phyloP scores from a whole-genome alignment of 1,140 invertebrate species.

The Drosophila sp. region DNA sequence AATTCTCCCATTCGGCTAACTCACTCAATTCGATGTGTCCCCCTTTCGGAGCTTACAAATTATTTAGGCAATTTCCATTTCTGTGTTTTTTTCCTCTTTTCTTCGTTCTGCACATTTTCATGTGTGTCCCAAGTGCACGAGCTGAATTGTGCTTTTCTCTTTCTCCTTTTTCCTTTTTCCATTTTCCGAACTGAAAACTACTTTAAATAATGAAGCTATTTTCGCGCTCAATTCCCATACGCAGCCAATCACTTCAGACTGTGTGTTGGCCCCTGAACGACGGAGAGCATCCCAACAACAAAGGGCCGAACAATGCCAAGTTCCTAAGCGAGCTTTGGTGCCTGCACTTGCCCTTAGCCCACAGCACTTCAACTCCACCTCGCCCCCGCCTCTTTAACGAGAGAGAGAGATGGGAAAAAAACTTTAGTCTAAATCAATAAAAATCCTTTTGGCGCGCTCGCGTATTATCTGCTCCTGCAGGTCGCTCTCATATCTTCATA shows the following conservation, averaged over 20 bases:
- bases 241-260: slow-evolving; percentile 72
- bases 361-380: neutral
- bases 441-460: slow-evolving; percentile 54
- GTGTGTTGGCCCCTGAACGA: slow-evolving; percentile 7
- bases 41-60: slow-evolving; percentile 67
- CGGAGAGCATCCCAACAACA: slow-evolving; percentile 33
- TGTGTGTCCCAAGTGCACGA: slow-evolving; percentile 41
- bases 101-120: neutral
- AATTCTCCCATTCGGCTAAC: slow-evolving; percentile 32
- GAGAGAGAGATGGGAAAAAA: slow-evolving; percentile 14
- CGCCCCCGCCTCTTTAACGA: neutral
- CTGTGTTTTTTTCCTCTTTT: slow-evolving; percentile 27
- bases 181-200: slow-evolving; percentile 50
- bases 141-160: slow-evolving; percentile 59
- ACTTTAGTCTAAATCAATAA: slow-evolving; percentile 59
- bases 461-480: slow-evolving; percentile 22
- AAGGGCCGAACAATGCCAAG: slow-evolving; percentile 54
- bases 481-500: slow-evolving; percentile 61
- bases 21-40: slow-evolving; percentile 21
- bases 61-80: slow-evolving; percentile 72
- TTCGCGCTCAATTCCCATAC: slow-evolving; percentile 78
- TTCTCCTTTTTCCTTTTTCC: slow-evolving; percentile 23
- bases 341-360: slow-evolving; percentile 3
- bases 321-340: slow-evolving; percentile 15
- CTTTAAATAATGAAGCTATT: slow-evolving; percentile 81